These are phyloP conservation scores for Willowsia nigromaculata DNA, from an alignment of 2,888 invertebrate species.

Conservation along the genomic window DNA sequence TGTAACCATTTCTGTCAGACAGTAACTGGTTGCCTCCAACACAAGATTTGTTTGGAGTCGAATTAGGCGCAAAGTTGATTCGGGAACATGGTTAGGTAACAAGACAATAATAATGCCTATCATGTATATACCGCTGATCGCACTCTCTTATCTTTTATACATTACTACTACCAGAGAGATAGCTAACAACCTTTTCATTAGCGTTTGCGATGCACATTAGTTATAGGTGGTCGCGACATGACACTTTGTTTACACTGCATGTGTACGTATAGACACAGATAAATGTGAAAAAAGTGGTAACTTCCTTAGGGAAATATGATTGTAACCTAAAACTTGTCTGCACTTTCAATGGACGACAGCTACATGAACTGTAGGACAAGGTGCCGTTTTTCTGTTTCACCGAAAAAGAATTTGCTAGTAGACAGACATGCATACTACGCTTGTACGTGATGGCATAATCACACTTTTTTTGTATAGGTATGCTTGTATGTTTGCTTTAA, in stretches of 20 bases:
- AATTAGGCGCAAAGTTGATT: neutral
- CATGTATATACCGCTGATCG: neutral
- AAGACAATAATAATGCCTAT: neutral
- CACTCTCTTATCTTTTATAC: slow-evolving; percentile 2
- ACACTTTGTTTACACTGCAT: slow-evolving; percentile 38
- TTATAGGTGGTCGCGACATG: slow-evolving; percentile 56
- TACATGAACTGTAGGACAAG: slow-evolving; percentile 42
- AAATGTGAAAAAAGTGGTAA: slow-evolving; percentile 16
- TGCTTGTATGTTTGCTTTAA: slow-evolving; percentile 61
- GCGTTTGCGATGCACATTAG: slow-evolving; percentile 23
- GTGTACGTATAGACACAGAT: slow-evolving; percentile 2
- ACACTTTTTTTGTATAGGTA: neutral
- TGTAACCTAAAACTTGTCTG: slow-evolving; percentile 31
- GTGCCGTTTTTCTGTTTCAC: slow-evolving; percentile 26
- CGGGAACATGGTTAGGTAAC: slow-evolving; percentile 13
- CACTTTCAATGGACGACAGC: slow-evolving; percentile 41
- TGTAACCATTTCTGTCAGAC: slow-evolving; percentile 9
- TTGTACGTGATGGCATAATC: neutral
- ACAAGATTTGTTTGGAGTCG: slow-evolving; percentile 18
- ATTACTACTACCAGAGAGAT: neutral
- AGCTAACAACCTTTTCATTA: slow-evolving; percentile 10
- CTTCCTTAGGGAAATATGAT: slow-evolving; percentile 46
- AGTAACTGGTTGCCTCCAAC: slow-evolving; percentile 41
- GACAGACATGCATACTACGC: slow-evolving; percentile 24
- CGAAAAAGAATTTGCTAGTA: slow-evolving; percentile 42